phyloP scores from a whole-genome alignment of 2,113 vertebrate species.

The Gymnorhina tibicen region DNA sequence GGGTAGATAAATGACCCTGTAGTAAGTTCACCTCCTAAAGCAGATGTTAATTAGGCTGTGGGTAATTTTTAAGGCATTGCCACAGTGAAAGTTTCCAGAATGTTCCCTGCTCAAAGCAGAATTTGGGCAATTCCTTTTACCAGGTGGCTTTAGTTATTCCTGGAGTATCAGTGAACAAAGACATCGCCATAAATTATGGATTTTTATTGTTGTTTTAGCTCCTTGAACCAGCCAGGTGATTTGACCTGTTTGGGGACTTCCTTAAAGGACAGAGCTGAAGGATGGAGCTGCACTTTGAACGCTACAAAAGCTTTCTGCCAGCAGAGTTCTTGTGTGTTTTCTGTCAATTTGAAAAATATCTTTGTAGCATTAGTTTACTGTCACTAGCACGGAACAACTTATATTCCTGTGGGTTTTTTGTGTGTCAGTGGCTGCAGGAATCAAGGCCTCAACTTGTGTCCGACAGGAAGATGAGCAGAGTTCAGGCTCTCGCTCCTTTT shows the following conservation, averaged over 20 bases:
- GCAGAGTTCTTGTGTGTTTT: neutral
- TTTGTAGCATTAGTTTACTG: neutral
- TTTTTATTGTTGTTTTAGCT: neutral
- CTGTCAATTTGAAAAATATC: neutral
- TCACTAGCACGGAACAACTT: neutral
- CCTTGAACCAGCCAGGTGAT: neutral
- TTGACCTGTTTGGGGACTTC: neutral
- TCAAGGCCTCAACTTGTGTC: neutral
- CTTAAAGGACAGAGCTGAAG: neutral
- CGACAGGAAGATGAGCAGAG: neutral
- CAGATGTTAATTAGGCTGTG: conserved; percentile 38
- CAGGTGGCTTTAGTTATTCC: neutral
- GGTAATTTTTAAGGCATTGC: conserved; percentile 18
- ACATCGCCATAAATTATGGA: neutral
- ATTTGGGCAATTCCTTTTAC: neutral
- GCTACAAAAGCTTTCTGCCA: neutral
- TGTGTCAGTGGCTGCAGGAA: neutral
- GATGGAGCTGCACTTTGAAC: neutral
- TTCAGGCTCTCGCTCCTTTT: neutral
- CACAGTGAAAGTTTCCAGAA: neutral
- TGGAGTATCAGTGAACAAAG: neutral
- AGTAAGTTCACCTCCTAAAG: neutral
- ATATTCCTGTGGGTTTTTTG: neutral
- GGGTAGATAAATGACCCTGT: conserved; percentile 33
- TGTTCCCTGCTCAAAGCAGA: neutral